Percentiles rank a stretch among this genome's conserved stretches.
These are phyloP conservation scores for Meandrina meandrites DNA, from an alignment of 92 coral and sea anemone species.

Conservation along the genomic window DNA sequence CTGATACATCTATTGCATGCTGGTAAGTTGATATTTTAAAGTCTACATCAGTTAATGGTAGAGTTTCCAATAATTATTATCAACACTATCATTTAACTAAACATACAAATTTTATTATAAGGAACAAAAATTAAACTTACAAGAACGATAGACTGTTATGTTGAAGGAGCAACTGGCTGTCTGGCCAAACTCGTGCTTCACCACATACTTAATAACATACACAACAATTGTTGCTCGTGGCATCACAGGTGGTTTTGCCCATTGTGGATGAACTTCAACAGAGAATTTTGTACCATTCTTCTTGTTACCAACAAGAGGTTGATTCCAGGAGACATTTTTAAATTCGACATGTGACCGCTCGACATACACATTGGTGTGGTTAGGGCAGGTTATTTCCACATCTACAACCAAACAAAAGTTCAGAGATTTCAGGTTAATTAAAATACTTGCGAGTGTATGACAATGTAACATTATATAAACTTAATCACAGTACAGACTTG, in stretches of 20 bases:
- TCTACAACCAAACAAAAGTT: background rate
- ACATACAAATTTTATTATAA: background rate
- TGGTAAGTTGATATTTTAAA: no score
- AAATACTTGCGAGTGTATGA: no score
- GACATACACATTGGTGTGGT: background rate
- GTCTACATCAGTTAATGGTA: no score
- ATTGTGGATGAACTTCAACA: slow-evolving; percentile 20
- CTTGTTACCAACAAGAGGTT: slow-evolving; percentile 15
- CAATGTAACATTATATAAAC: no score
- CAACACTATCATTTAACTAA: background rate
- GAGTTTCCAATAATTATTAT: background rate
- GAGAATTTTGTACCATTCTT: slow-evolving; percentile 17
- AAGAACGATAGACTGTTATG: background rate
- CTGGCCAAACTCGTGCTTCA: background rate
- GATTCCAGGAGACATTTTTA: slow-evolving; percentile 19
- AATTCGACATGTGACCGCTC: slow-evolving; percentile 8
- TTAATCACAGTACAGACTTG: no score
- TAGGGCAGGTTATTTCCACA: slow-evolving; percentile 33
- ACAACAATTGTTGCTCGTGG: background rate
- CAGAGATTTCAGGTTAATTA: no score
- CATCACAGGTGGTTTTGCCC: slow-evolving; percentile 40
- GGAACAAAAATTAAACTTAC: slow-evolving; percentile 12
- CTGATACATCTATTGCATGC: no score
- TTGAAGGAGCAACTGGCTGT: slow-evolving; percentile 28
- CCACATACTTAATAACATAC: slow-evolving; percentile 24